Evolutionary conservation across 2,888 invertebrate genomes (phyloP), one percentile per base, ranked within the genome.

Genomic region (Flexamia atlantica): DNA sequence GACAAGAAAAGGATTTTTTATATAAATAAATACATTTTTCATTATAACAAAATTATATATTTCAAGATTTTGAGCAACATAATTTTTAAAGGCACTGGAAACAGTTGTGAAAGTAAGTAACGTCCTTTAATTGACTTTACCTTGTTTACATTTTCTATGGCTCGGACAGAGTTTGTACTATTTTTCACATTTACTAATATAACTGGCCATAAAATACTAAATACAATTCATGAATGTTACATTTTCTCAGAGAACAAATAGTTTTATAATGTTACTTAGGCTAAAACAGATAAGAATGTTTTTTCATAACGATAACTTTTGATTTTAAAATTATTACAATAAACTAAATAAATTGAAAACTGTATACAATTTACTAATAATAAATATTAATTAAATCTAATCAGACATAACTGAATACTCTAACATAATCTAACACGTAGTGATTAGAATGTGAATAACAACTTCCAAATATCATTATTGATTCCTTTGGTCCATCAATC

Each of bases 111-210:
- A 36, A 23, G 72, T 72, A 72, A 72, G 76, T 76, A 76, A 46
- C 76, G 14, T 36, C 70, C 32, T 70, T 20, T 20, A 28, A 28
- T 50, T 28, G 28, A 46, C 50, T 76, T 76, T 76, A 76, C 76
- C 76, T 46, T 76, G 76, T 46, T 76, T 7, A 46, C 9, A 36
- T 36, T 70, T 40, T 9, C 17, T 23, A 30, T 76, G 76, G 76
- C 76, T 76, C 76, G 76, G 76, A 76, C 46, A 50, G 9, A 46
- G 12, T 76, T 76, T 76, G 76, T 76, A 76, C 76, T 76, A 42
- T 76, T 76, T 46, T 40, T 76, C 4, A 28, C 64, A 14, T 23
- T 64, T 64, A 14, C 9, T 14, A 17, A 64, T 7, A 64, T 30
- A 64, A 17, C 12, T 12, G 7, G 64, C 64, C 30, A 64, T 28